Evolutionary conservation across 2,113 vertebrate species (phyloP), one percentile per base, ranked within the genome.

Genomic region (Neomonachus schauinslandi): DNA sequence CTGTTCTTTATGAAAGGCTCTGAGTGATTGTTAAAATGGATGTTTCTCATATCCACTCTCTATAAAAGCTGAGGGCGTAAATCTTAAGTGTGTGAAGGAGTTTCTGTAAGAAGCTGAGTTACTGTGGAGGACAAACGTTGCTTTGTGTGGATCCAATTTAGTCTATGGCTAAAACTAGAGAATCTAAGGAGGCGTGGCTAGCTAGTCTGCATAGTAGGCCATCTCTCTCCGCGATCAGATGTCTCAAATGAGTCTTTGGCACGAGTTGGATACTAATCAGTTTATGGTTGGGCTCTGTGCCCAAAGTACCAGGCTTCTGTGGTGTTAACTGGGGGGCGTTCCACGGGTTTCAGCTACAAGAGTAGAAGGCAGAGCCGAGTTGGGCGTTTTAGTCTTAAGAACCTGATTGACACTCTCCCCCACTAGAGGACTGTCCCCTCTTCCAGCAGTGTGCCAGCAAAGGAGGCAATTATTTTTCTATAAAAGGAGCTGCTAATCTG

Each of bases 231-330:
- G 59, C 96, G 94, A 94, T 98, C 97, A 79, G 80, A 96, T 96
- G 94, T 95, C 90, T 96, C 96, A 74, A 97, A 97, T 85, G 97
- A 98, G 96, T 85, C 92, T 84, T 96, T 98, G 97, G 98, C 97
- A 96, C 74, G 76, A 85, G 92, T 26, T 95, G 97, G 97, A 74
- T 97, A 46, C 80, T 85, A 95, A 96, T 96, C 94, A 95, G 92
- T 97, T 97, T 94, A 96, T 67, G 97, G 96, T 95, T 96, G 96
- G 97, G 94, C 92, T 97, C 87, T 76, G 90, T 88, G 97, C 95
- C 87, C 39, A 0, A 61, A 96, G 92, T 89, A 42, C 89, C 76
- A 72, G 95, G 61, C 95, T 94, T 97, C 85, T 31, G 33, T 18
- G 39, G 88, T 91, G 96, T 94, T 98, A 97, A 98, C 97, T 98